Evolutionary conservation across 2,888 invertebrate genomes (phyloP), one percentile per base, ranked within the genome.

Genomic region (Lutraria lutraria): DNA sequence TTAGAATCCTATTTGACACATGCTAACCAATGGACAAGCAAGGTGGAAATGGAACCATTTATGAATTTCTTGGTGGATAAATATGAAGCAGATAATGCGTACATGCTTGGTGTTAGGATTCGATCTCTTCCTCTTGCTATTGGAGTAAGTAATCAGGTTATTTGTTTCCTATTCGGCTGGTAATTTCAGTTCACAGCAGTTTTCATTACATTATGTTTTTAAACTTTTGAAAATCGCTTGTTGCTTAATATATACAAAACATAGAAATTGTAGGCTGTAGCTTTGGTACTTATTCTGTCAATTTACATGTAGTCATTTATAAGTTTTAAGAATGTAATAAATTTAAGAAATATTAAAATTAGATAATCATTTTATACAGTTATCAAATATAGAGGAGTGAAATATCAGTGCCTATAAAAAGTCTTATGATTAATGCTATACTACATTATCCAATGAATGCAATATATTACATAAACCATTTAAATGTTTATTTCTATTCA

Each of bases 71-170:
- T 96, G 34, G 93, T 94, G 52, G 93, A 94, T 54, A 86, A 93
- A 54, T 94, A 94, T 81, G 85, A 89, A 3, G 94, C 94, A 15
- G 93, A 93, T 4, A 90, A 92, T 88, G 95, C 95, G 0, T 95
- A 94, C 88, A 91, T 94, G n/a, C 94, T 96, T 12, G 96, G 96
- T 8, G 92, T 96, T 52, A 93, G 95, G 21, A 94, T 96, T 21
- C 92, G 94, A 68, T 96, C 96, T 87, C 91, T 96, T 53, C 95
- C 95, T 12, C 86, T 96, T 29, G 94, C 94, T 43, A 93, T 95
- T 53, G 95, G 95, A 92, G 96, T 96, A 90, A 90, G 93, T 88
- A 63, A 79, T 31, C 29, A 56, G 3, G 56, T 2, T 19, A 16
- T 8, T 56, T 56, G 12, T 56, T 63, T 63, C n/a, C n/a, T 63